Conservation (phyloP, 2,888 invertebrate genomes). For the Polydrusus tereticollis region DNA sequence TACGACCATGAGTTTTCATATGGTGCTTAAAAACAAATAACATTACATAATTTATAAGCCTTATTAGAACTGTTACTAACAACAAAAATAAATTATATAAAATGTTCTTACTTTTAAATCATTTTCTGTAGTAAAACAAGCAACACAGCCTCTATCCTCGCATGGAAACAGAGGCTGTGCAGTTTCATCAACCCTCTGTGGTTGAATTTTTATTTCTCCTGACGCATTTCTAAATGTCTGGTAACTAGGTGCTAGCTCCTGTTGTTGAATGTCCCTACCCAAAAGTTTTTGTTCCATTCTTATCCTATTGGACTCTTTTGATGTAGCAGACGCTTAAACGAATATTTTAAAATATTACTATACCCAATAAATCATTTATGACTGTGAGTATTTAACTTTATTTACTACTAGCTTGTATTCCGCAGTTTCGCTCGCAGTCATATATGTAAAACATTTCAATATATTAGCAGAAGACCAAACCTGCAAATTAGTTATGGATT, state of each 20-base stretch:
- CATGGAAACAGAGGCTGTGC: constrained; percentile 65
- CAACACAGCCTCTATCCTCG: constrained; percentile 61
- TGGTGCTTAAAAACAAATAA: constrained; percentile 29
- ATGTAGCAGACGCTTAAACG: not conserved
- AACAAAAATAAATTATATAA: not conserved
- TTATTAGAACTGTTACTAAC: not conserved
- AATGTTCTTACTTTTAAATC: constrained; percentile 63
- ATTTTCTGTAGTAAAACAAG: constrained; percentile 62
- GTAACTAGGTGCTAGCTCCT: not conserved
- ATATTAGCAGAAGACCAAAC: too few species aligned
- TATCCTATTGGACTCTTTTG: not conserved
- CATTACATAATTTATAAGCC: not conserved
- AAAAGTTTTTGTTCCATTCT: not conserved
- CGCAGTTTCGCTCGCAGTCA: too few species aligned
- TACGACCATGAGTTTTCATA: constrained; percentile 20
- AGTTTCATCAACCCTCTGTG: constrained; percentile 61
- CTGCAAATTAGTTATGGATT: too few species aligned
- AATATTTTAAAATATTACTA: too few species aligned
- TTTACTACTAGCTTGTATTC: too few species aligned
- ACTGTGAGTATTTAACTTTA: too few species aligned
- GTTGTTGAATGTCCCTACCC: not conserved
- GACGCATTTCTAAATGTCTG: not conserved
- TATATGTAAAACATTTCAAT: too few species aligned
- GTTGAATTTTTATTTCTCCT: constrained; percentile 1
- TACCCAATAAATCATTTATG: too few species aligned